phyloP scores from a whole-genome alignment of 2,888 invertebrate species.

The Seira musarum region DNA sequence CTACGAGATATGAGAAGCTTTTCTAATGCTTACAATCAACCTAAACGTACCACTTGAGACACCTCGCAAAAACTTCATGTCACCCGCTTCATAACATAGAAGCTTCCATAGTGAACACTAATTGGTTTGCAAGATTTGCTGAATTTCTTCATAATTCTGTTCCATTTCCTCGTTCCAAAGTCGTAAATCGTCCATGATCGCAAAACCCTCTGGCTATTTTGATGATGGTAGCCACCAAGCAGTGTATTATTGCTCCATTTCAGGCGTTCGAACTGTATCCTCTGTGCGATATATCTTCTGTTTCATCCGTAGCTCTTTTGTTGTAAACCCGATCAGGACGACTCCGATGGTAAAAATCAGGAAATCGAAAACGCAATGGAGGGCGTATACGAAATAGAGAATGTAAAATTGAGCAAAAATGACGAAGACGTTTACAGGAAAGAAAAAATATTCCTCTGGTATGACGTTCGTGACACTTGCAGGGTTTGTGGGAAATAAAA shows the following conservation, averaged over 20 bases:
- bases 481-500: not conserved
- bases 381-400: not conserved
- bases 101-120: conserved; percentile 15
- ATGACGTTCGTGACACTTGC: not conserved
- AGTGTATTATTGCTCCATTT: not conserved
- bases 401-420: not conserved
- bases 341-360: not conserved
- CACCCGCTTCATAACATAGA: conserved; percentile 21
- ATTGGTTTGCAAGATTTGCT: conserved; percentile 20
- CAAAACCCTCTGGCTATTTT: not conserved
- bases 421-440: not conserved
- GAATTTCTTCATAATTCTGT: conserved; percentile 1
- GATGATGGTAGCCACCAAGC: not conserved
- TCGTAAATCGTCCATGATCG: not conserved
- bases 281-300: not conserved
- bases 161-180: no score
- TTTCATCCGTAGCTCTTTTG: not conserved
- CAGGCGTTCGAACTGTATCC: not conserved
- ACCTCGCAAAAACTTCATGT: no score
- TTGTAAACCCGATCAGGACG: not conserved
- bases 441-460: not conserved
- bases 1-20: no score
- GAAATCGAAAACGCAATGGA: not conserved
- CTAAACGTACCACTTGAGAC: conserved; percentile 16
- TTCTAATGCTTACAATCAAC: not conserved